Evolutionary conservation across 2,888 invertebrate species (phyloP), one percentile per base, ranked within the genome.

Genomic region (Tridacna crocea): DNA sequence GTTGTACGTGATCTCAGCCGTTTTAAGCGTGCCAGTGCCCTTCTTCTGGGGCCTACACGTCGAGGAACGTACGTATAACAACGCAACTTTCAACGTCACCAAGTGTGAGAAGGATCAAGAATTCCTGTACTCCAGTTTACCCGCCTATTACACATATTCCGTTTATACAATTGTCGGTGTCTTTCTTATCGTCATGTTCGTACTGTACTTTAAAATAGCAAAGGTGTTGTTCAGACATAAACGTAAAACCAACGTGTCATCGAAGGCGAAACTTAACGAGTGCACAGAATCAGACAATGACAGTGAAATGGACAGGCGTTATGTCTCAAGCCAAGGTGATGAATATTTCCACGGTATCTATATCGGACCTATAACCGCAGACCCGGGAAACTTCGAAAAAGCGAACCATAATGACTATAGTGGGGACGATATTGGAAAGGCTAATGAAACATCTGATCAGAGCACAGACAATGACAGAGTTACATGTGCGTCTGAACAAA

Each of bases 21-120:
- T 72, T 8, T 46, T 82, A n/a, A 61, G 78, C 3, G 15, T 60
- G 0, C 82, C 82, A n/a, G 79, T 78, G 1, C 22, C 65, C 1
- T 48, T 82, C 15, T 68, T 66, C 36, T 82, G 78, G 75, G 82
- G 82, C 13, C 58, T 60, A 0, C 75, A 75, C 15, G 13, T 46
- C 4, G 70, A 63, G 11, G 17, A 26, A 17, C 55, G 36, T 15
- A 8, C 13, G 0, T 75, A 76, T 22, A 60, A 72, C 15, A 60
- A 60, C 12, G 22, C 17, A 19, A 60, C 36, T 3, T 26, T 82
- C 1, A 79, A 58, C 15, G 82, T 82, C 0, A 82, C 82, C 8
- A n/a, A 72, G 19, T 82, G 82, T 27, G 82, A 82, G 47, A 78
- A 55, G 27, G 82, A 82, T 61, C 46, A 75, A 26, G 47, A 51